Percentiles rank a stretch among this genome's conserved stretches.
These are phyloP conservation scores for Melolontha melolontha DNA, from an alignment of 2,888 invertebrate genomes.

Conservation along the genomic window DNA sequence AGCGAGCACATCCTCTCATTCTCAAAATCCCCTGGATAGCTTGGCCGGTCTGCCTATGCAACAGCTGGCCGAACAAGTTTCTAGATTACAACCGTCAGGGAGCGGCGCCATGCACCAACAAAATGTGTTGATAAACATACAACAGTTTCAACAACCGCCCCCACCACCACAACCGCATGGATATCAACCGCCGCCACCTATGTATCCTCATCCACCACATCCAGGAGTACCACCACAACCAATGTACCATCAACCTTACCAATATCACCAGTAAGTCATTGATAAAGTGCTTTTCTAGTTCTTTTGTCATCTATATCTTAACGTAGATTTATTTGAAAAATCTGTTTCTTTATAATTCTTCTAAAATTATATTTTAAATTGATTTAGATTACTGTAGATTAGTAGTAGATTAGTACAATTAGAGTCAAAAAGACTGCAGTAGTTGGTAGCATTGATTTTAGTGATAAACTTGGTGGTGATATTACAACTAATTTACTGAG, in stretches of 20 bases:
- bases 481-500: too few species aligned
- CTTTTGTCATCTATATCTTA: too few species aligned
- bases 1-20: slow-evolving; percentile 38
- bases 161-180: slow-evolving; percentile 63
- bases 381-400: too few species aligned
- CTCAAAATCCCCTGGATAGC: slow-evolving; percentile 56
- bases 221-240: slow-evolving; percentile 62
- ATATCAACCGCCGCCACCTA: slow-evolving; percentile 67
- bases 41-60: slow-evolving; percentile 65
- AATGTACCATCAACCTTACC: slow-evolving; percentile 58
- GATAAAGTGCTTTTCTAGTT: neutral
- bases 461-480: too few species aligned
- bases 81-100: slow-evolving; percentile 59
- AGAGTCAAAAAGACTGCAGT: too few species aligned
- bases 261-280: slow-evolving; percentile 60
- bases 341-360: too few species aligned
- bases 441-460: too few species aligned
- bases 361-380: too few species aligned
- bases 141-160: slow-evolving; percentile 70
- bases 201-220: slow-evolving; percentile 61
- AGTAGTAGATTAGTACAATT: too few species aligned
- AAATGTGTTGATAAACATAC: slow-evolving; percentile 75
- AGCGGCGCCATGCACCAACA: slow-evolving; percentile 69
- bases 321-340: too few species aligned
- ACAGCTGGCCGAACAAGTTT: slow-evolving; percentile 66